Evolutionary conservation across 2,888 invertebrate genomes (phyloP).

Genomic region (Actias luna): DNA sequence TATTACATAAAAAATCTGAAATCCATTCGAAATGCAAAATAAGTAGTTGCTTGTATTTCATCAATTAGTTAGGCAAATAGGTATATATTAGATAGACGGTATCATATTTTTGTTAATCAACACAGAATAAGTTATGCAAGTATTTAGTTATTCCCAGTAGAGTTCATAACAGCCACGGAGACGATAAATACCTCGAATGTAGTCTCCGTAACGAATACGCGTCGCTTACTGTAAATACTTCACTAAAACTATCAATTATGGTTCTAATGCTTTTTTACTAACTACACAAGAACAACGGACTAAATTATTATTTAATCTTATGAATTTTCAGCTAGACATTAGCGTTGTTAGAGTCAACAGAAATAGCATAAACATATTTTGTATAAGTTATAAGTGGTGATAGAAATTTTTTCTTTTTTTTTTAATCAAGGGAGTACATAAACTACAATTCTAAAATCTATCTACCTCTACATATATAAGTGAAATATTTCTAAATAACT

Average conservation of each 20-base stretch:
- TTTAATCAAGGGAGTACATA: too few species aligned
- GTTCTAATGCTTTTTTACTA: neutral
- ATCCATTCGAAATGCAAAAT: too few species aligned
- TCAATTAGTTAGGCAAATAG: too few species aligned
- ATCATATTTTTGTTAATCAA: neutral
- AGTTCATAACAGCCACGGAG: slow-evolving; percentile 57
- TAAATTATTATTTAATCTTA: neutral
- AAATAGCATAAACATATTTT: neutral
- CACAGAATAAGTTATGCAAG: slow-evolving; percentile 49
- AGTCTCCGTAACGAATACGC: slow-evolving; percentile 66
- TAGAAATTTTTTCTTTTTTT: too few species aligned
- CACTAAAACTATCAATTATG: slow-evolving; percentile 21
- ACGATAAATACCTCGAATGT: slow-evolving; percentile 53
- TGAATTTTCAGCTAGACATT: neutral
- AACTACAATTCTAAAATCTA: neutral
- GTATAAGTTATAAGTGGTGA: neutral
- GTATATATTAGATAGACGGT: neutral
- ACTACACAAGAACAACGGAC: neutral
- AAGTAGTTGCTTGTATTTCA: too few species aligned
- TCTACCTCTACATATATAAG: too few species aligned
- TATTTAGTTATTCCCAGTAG: slow-evolving; percentile 54
- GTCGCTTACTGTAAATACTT: slow-evolving; percentile 51
- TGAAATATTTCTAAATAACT: too few species aligned
- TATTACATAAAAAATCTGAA: too few species aligned
- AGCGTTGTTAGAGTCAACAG: neutral